phyloP scores from a whole-genome alignment of 2,888 invertebrate genomes.

The Patella depressa region DNA sequence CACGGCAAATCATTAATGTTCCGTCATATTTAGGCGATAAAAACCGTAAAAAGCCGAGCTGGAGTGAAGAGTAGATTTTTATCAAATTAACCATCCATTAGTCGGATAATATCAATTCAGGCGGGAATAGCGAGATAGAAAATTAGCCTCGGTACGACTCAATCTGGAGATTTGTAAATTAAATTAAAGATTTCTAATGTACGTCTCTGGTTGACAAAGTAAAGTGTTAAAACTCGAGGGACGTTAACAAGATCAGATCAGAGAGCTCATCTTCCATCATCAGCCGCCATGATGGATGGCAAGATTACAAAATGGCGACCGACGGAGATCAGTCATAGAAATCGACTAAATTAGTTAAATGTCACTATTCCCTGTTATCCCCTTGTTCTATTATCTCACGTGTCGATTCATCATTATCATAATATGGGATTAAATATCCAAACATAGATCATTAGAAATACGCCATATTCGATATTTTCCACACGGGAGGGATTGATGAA shows the following conservation, averaged over 20 bases:
- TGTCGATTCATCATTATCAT: too few relatives aligned
- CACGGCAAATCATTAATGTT: not conserved
- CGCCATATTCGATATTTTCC: too few relatives aligned
- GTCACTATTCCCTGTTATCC: too few relatives aligned
- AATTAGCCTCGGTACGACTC: constrained; percentile 3
- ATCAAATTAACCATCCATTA: constrained; percentile 7
- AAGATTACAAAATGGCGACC: not conserved
- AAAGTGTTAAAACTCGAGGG: not conserved
- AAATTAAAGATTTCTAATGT: constrained; percentile 1
- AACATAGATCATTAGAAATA: too few relatives aligned
- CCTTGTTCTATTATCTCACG: too few relatives aligned
- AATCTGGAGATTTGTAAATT: constrained; percentile 9
- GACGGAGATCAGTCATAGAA: not conserved
- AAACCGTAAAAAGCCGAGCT: constrained; percentile 4
- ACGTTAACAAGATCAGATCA: not conserved
- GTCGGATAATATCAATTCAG: not conserved
- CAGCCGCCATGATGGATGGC: not conserved
- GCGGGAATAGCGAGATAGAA: not conserved
- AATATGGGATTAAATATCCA: too few relatives aligned
- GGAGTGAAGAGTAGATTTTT: constrained; percentile 3
- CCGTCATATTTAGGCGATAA: not conserved
- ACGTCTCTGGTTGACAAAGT: not conserved
- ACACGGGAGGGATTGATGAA: too few relatives aligned
- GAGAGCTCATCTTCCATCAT: too few relatives aligned
- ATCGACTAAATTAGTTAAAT: too few relatives aligned